Percentiles rank a stretch among this genome's conserved stretches.
Evolutionary conservation across 2,797 vertebrate species (phyloP).

Genomic region (Esox masquinongy): DNA sequence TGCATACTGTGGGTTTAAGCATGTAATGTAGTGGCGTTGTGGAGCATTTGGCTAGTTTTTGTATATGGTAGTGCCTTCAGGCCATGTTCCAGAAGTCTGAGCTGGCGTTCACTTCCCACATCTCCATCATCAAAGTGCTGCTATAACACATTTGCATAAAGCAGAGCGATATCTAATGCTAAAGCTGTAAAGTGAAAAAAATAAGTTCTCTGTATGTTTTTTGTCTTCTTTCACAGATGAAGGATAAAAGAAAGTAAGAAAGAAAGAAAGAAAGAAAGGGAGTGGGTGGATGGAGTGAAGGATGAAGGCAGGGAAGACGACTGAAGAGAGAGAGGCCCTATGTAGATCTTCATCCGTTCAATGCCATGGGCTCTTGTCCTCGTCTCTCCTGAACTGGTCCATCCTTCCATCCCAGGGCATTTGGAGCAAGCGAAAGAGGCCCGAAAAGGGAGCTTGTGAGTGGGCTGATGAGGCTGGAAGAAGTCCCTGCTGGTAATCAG

Average conservation of each 20-base stretch:
- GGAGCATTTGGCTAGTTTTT: slow-evolving; percentile 28
- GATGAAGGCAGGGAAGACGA: slow-evolving; percentile 71
- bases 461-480: slow-evolving; percentile 73
- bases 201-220: slow-evolving; percentile 57
- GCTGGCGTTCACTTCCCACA: slow-evolving; percentile 73
- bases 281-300: slow-evolving; percentile 68
- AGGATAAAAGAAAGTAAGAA: slow-evolving; percentile 41
- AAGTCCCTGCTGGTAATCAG: slow-evolving; percentile 68
- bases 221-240: slow-evolving; percentile 51
- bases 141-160: slow-evolving; percentile 74
- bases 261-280: slow-evolving; percentile 17
- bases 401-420: slow-evolving; percentile 69
- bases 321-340: slow-evolving; percentile 68
- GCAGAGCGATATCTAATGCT: slow-evolving; percentile 69
- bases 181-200: slow-evolving; percentile 73
- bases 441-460: slow-evolving; percentile 68
- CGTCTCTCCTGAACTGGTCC: slow-evolving; percentile 64
- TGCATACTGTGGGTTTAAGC: too few relatives aligned
- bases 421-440: slow-evolving; percentile 57
- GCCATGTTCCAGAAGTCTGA: slow-evolving; percentile 73
- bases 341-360: slow-evolving; percentile 65
- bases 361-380: slow-evolving; percentile 71
- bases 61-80: slow-evolving; percentile 63
- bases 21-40: too few relatives aligned
- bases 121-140: slow-evolving; percentile 77